Evolutionary conservation across 2,797 vertebrate species (phyloP), one percentile per base, ranked within the genome.

Genomic region (Rhincodon typus): DNA sequence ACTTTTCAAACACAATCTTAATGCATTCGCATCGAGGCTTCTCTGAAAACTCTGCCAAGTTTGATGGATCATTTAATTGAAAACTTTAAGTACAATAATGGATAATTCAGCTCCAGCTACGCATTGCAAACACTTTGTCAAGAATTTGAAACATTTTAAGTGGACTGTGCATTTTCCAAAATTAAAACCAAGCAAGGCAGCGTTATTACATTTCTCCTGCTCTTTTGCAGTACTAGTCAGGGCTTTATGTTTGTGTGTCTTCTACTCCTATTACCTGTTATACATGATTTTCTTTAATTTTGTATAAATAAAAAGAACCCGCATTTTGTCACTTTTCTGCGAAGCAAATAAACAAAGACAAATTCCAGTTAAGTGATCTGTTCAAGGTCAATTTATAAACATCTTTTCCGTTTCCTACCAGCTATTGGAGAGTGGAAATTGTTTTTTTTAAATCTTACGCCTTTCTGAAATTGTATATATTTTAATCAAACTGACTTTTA

Each of bases 11-110:
- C 96, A 96, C 96, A 96, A 96, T 96, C 96, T 96, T 77, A n/a
- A 93, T 86, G 96, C 95, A 96, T 96, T 96, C 57, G 69, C 96
- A 96, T 96, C 96, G 96, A 87, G 97, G 53, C 96, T 97, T 96
- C 97, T 96, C 96, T 95, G 97, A 96, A 97, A 97, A 96, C 96
- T 96, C 97, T 97, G 97, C 97, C 97, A 97, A 97, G 95, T 97
- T 97, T 98, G 98, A 98, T 98, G 96, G 98, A 98, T 98, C 97
- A 97, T 97, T 98, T 98, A 98, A 98, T 98, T 98, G 97, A 97
- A 98, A 97, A 97, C 97, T 98, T 98, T 97, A 97, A 97, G 97
- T 97, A 97, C 97, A 97, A 97, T 97, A 97, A 97, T 97, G 97
- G 98, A 98, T 98, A 98, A 98, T 98, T 98, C 97, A 13, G 97